Conservation (phyloP, 1,140 invertebrate species). For the Agrypnia vestita region DNA sequence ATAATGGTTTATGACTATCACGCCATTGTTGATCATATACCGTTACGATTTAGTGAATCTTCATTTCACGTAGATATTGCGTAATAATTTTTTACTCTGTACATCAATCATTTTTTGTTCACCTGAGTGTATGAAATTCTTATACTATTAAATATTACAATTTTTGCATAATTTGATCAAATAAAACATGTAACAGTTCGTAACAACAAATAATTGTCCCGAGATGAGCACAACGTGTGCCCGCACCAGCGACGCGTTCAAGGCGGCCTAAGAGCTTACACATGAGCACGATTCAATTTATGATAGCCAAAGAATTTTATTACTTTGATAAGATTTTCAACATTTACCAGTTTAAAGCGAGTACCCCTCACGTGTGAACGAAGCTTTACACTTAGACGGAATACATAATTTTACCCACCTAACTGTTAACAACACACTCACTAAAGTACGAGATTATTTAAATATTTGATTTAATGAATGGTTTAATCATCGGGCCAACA, state of each 20-base stretch:
- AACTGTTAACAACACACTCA: slow-evolving; percentile 14
- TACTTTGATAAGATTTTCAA: slow-evolving; percentile 49
- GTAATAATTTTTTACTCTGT: too few relatives aligned
- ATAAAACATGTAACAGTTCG: too few relatives aligned
- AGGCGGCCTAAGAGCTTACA: slow-evolving; percentile 14
- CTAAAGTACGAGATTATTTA: not conserved
- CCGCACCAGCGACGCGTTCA: not conserved
- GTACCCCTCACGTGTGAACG: slow-evolving; percentile 11
- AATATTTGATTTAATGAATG: slow-evolving; percentile 22
- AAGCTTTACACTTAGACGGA: slow-evolving; percentile 2
- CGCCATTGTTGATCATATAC: too few relatives aligned
- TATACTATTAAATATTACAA: too few relatives aligned
- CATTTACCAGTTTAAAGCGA: slow-evolving; percentile 10
- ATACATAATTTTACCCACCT: slow-evolving; percentile 9
- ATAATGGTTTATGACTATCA: too few relatives aligned
- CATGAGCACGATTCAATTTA: slow-evolving; percentile 38
- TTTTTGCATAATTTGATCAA: too few relatives aligned
- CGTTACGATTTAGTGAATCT: too few relatives aligned
- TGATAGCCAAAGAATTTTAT: slow-evolving; percentile 44
- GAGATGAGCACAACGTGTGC: not conserved
- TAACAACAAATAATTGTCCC: not conserved
- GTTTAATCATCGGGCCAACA: slow-evolving; percentile 9
- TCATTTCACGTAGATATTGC: too few relatives aligned
- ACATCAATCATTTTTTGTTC: too few relatives aligned
- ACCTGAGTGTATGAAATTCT: too few relatives aligned